Conservation (phyloP, 2,113 vertebrate species). For the Lepus europaeus region DNA sequence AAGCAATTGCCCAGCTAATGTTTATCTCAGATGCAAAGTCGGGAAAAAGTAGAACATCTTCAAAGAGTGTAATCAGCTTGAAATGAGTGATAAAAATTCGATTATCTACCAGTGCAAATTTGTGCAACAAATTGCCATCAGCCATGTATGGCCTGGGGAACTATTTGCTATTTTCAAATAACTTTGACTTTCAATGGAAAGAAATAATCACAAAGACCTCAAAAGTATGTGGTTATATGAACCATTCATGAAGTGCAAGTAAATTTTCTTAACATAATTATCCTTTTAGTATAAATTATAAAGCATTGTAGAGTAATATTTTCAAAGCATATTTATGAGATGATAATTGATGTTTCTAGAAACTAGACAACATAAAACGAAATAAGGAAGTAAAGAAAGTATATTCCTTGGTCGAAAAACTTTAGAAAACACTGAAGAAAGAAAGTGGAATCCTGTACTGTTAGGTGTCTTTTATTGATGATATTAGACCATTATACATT, state of each 20-base stretch:
- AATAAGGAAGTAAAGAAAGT: neutral
- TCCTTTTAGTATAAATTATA: neutral
- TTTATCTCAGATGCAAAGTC: conserved; percentile 66
- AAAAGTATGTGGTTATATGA: conserved; percentile 17
- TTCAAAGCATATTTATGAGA: neutral
- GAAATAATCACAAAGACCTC: conserved; percentile 37
- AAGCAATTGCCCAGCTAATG: conserved; percentile 78
- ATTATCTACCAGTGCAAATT: conserved; percentile 76
- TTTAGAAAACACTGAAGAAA: conserved; percentile 30
- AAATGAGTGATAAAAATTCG: conserved; percentile 77
- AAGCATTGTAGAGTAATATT: conserved; percentile 24
- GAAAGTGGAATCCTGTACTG: neutral
- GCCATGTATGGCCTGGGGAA: conserved; percentile 21
- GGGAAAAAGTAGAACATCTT: conserved; percentile 73
- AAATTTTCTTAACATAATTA: neutral
- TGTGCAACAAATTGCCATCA: conserved; percentile 71
- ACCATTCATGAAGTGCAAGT: conserved; percentile 39
- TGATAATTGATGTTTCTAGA: conserved; percentile 47
- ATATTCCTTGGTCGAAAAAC: neutral
- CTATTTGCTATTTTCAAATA: conserved; percentile 68
- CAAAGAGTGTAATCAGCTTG: conserved; percentile 76
- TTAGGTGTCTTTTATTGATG: neutral
- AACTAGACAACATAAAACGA: conserved; percentile 43
- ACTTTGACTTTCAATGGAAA: conserved; percentile 61
- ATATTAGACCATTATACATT: neutral